Percentiles rank a stretch among this genome's conserved stretches.
Conservation (phyloP, 2,797 vertebrate genomes). For the Dromococcyx pavoninus region DNA sequence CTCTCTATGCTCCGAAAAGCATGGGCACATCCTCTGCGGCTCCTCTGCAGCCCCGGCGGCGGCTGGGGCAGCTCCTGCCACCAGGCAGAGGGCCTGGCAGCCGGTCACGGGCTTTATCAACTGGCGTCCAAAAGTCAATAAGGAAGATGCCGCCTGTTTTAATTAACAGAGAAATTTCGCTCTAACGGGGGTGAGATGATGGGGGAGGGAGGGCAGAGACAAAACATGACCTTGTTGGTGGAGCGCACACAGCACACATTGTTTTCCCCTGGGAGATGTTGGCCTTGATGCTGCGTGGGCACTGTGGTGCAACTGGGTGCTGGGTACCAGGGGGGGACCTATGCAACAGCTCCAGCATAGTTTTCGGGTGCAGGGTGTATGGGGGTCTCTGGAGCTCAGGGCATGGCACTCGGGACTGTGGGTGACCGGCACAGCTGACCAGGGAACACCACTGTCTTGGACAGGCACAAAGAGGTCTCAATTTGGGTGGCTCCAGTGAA, state of each 20-base stretch:
- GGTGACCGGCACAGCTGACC: not conserved
- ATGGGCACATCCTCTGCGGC: accelerated
- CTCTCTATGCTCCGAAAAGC: not conserved
- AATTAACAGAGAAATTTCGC: constrained; percentile 37
- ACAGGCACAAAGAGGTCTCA: accelerated
- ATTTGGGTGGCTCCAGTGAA: accelerated
- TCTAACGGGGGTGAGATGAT: not conserved
- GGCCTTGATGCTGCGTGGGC: constrained; percentile 22
- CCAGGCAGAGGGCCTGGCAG: not conserved
- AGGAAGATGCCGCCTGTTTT: constrained; percentile 31
- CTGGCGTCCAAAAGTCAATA: constrained; percentile 45
- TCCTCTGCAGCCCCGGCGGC: accelerated
- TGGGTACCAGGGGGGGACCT: not conserved
- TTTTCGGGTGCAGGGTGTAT: too few species aligned
- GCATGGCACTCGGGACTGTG: accelerated
- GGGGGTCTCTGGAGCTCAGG: accelerated
- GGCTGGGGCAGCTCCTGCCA: not conserved
- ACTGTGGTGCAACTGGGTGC: not conserved
- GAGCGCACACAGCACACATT: constrained; percentile 2
- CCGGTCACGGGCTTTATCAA: constrained; percentile 19
- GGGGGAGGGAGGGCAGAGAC: constrained; percentile 45
- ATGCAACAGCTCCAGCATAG: accelerated
- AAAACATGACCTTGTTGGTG: constrained; percentile 69
- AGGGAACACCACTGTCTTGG: accelerated
- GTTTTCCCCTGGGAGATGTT: not conserved